Percentiles rank a stretch among this genome's conserved stretches.
These are phyloP conservation scores for Ephydatia muelleri DNA, from an alignment of 37 sponge, comb jelly and placozoan genomes.

Conservation along the genomic window DNA sequence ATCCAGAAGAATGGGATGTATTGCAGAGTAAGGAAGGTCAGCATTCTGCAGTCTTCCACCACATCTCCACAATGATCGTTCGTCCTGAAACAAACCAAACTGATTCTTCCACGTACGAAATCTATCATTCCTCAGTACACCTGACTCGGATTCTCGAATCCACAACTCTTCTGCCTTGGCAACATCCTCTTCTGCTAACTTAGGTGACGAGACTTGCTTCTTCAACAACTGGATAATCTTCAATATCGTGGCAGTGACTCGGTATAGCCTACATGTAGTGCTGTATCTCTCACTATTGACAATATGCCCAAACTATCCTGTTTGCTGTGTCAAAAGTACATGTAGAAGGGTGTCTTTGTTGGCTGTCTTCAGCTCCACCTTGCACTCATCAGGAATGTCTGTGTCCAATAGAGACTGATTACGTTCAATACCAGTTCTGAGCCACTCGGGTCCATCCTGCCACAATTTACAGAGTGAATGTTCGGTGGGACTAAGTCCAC, in stretches of 20 bases:
- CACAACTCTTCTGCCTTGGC: slow-evolving; percentile 13
- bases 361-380: slow-evolving; percentile 13
- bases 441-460: slow-evolving; percentile 9
- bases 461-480: slow-evolving; percentile 4
- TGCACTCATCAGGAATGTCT: slow-evolving; percentile 16
- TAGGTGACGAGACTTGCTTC: slow-evolving; percentile 9
- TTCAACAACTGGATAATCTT: slow-evolving; percentile 10
- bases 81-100: slow-evolving; percentile 17
- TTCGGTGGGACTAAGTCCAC: slow-evolving; percentile 4
- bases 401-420: not conserved
- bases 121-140: not conserved
- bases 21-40: slow-evolving; percentile 18
- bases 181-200: too few species aligned
- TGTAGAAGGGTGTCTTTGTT: not conserved
- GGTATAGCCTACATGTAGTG: slow-evolving; percentile 10
- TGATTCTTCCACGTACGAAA: too few species aligned
- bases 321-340: not conserved
- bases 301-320: not conserved
- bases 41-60: slow-evolving; percentile 29
- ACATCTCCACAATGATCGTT: slow-evolving; percentile 11
- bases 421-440: not conserved
- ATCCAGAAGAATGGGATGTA: slow-evolving; percentile 28
- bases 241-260: slow-evolving; percentile 19
- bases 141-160: slow-evolving; percentile 4
- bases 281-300: slow-evolving; percentile 24